These are phyloP conservation scores for Hippocampus barbouri DNA, from an alignment of 2,113 vertebrate species.

Conservation along the genomic window DNA sequence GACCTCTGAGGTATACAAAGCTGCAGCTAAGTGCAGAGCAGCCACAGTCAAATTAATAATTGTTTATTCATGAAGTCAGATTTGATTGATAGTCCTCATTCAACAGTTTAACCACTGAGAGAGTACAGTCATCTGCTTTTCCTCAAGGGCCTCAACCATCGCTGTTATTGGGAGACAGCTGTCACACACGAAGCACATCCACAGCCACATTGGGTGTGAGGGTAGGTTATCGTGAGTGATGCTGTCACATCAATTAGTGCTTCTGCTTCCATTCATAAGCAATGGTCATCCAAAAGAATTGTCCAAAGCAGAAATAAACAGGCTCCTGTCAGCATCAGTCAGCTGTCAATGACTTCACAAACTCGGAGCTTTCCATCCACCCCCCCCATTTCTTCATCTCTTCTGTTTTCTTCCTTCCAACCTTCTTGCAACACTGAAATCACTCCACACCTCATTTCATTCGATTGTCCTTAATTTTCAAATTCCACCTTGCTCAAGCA, in stretches of 20 bases:
- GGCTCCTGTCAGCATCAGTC: not conserved
- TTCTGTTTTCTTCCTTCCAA: not conserved
- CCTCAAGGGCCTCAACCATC: constrained; percentile 3
- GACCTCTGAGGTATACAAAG: not conserved
- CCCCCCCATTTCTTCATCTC: not conserved
- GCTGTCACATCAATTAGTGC: constrained; percentile 21
- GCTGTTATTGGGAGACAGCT: constrained; percentile 29
- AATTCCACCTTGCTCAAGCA: not conserved
- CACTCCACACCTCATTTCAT: not conserved
- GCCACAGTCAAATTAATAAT: not conserved
- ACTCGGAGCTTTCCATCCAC: not conserved
- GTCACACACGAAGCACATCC: constrained; percentile 27
- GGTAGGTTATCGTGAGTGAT: not conserved
- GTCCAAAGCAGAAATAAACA: not conserved
- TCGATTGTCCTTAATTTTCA: constrained; percentile 8
- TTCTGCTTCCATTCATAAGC: not conserved
- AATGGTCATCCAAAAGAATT: not conserved
- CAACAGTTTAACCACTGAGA: constrained; percentile 11
- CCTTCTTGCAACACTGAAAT: not conserved
- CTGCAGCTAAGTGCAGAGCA: not conserved
- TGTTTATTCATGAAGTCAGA: not conserved
- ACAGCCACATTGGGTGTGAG: constrained; percentile 9
- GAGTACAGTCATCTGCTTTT: not conserved
- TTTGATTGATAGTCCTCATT: constrained; percentile 18
- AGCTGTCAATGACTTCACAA: constrained; percentile 7